A percentile compares a stretch with the other conserved stretches of the same genome.
These are phyloP conservation scores for Eremobia ochroleuca DNA, from an alignment of 2,888 invertebrate species.

Conservation along the genomic window DNA sequence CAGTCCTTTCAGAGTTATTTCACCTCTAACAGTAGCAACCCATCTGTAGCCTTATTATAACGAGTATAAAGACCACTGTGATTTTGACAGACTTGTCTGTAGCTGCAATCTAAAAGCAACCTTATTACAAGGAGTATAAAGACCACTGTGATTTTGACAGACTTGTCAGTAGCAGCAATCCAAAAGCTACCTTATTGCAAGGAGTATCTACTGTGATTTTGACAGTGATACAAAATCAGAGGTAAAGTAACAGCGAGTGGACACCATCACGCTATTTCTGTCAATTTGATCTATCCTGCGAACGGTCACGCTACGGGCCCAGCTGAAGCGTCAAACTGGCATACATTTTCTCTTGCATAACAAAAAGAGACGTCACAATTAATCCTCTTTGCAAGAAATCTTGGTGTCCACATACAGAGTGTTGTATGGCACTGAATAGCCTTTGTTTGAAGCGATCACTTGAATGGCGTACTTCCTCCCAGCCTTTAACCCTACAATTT, in stretches of 20 bases:
- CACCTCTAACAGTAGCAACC: neutral
- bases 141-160: neutral
- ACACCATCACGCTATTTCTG: neutral
- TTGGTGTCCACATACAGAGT: conserved; percentile 84
- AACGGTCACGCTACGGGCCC: neutral
- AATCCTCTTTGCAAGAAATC: conserved; percentile 80
- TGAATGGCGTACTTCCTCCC: conserved; percentile 86
- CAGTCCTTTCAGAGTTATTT: neutral
- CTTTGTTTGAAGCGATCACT: conserved; percentile 83
- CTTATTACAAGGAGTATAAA: neutral
- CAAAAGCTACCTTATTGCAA: neutral
- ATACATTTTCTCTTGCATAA: conserved; percentile 29
- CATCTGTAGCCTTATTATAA: neutral
- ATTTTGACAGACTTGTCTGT: neutral
- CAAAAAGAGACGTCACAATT: conserved; percentile 49
- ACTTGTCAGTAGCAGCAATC: neutral
- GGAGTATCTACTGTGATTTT: neutral
- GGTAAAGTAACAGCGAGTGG: neutral
- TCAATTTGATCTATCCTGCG: neutral
- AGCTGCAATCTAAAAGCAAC: neutral
- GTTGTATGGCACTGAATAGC: conserved; percentile 83
- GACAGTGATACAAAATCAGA: neutral
- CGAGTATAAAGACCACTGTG: neutral
- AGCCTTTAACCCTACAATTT: conserved; percentile 80
- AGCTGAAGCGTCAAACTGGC: neutral